Conservation (phyloP, 2,888 invertebrate genomes). For the Cabera pusaria region DNA sequence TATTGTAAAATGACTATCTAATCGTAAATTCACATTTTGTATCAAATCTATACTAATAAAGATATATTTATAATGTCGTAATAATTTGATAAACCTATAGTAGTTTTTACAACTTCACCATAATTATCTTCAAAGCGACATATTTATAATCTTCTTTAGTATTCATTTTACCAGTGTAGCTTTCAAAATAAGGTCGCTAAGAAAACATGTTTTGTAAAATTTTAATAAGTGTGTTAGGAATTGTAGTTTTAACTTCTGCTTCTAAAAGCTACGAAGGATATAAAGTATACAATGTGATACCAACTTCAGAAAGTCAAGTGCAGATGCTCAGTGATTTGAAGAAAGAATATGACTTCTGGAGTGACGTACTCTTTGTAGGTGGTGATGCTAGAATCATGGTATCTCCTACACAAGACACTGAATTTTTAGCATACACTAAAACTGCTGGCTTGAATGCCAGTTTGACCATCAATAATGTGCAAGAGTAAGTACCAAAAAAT, state of each 20-base stretch:
- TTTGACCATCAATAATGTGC: conserved; percentile 46
- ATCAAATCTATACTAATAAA: too few species aligned
- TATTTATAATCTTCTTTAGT: too few species aligned
- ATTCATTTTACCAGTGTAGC: conserved; percentile 3
- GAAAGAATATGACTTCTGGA: conserved; percentile 60
- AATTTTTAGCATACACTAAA: conserved; percentile 38
- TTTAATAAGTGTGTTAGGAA: conserved; percentile 22
- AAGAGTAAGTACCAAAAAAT: conserved; percentile 45
- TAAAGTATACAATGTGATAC: conserved; percentile 79
- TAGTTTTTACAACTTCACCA: conserved; percentile 1
- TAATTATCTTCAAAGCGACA: too few species aligned
- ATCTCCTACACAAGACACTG: conserved; percentile 39
- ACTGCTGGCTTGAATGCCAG: conserved; percentile 37
- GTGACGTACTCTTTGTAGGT: conserved; percentile 48
- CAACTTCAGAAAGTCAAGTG: conserved; percentile 66
- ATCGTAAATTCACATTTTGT: too few species aligned
- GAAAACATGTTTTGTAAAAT: conserved; percentile 23
- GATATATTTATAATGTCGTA: too few species aligned
- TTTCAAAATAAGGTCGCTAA: conserved; percentile 16
- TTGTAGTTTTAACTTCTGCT: conserved; percentile 29
- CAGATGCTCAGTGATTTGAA: conserved; percentile 67
- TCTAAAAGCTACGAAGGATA: conserved; percentile 76
- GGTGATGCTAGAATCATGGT: conserved; percentile 53
- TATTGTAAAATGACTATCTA: too few species aligned
- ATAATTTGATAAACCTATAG: too few species aligned